phyloP scores from a whole-genome alignment of 1,140 invertebrate species.

The Leptinotarsa lineolata region DNA sequence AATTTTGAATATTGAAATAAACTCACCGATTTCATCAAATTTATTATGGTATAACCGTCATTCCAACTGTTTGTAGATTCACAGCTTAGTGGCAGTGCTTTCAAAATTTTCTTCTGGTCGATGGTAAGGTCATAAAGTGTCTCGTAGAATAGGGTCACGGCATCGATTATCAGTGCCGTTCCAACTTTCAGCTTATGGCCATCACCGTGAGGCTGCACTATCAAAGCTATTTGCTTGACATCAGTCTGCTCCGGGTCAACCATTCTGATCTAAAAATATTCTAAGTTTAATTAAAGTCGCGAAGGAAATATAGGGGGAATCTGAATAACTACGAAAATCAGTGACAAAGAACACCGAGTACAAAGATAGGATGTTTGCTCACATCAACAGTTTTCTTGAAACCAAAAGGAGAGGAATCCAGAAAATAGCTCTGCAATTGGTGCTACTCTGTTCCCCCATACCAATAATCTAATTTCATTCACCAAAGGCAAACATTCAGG shows the following conservation, averaged over 20 bases:
- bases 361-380: no score
- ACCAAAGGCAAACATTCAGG: no score
- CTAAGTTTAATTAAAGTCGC: no score
- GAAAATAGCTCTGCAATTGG: no score
- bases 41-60: slow-evolving; percentile 80
- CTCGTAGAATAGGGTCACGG: slow-evolving; percentile 73
- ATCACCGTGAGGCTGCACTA: background rate
- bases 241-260: slow-evolving; percentile 32
- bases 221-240: slow-evolving; percentile 7
- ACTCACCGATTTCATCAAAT: slow-evolving; percentile 83
- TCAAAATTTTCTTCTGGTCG: slow-evolving; percentile 53
- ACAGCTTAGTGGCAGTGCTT: slow-evolving; percentile 65
- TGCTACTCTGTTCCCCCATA: no score
- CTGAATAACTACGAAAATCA: no score
- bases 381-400: no score
- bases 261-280: slow-evolving; percentile 28
- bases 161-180: slow-evolving; percentile 78
- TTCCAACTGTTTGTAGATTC: slow-evolving; percentile 74
- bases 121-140: slow-evolving; percentile 66
- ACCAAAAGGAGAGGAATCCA: no score
- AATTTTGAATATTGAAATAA: background rate
- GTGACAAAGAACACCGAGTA: no score
- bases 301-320: no score
- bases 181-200: slow-evolving; percentile 49
- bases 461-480: no score